Conservation (phyloP, 2,888 invertebrate species). For the Agrotis exclamationis region DNA sequence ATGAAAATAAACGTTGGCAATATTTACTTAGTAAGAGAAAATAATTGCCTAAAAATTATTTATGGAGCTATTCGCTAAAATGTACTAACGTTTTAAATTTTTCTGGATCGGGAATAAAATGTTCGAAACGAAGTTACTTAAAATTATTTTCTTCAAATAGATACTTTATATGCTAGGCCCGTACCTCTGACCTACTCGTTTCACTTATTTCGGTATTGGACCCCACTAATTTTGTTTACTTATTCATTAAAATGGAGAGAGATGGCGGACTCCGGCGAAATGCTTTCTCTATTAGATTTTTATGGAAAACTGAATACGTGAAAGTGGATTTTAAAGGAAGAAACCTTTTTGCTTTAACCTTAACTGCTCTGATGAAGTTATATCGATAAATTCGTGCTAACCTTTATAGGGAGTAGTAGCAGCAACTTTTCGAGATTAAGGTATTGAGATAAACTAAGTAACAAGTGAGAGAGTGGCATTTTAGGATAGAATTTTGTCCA, state of each 20-base stretch:
- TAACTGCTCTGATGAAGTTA: constrained; percentile 58
- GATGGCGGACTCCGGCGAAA: constrained; percentile 78
- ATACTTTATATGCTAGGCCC: constrained; percentile 84
- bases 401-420: constrained; percentile 33
- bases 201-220: constrained; percentile 88
- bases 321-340: constrained; percentile 71
- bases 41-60: constrained; percentile 30
- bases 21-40: constrained; percentile 28
- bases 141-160: constrained; percentile 81
- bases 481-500: background rate
- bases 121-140: constrained; percentile 73
- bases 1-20: background rate
- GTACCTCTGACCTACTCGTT: constrained; percentile 84
- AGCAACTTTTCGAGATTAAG: constrained; percentile 30
- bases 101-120: constrained; percentile 75
- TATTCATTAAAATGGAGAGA: constrained; percentile 89
- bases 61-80: constrained; percentile 60
- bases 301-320: constrained; percentile 82
- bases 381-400: constrained; percentile 56
- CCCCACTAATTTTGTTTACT: constrained; percentile 89
- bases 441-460: constrained; percentile 12
- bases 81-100: constrained; percentile 71
- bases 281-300: constrained; percentile 85
- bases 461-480: background rate
- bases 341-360: constrained; percentile 60